These are phyloP conservation scores for Diaphora mendica DNA, from an alignment of 2,888 invertebrate species.

Conservation along the genomic window DNA sequence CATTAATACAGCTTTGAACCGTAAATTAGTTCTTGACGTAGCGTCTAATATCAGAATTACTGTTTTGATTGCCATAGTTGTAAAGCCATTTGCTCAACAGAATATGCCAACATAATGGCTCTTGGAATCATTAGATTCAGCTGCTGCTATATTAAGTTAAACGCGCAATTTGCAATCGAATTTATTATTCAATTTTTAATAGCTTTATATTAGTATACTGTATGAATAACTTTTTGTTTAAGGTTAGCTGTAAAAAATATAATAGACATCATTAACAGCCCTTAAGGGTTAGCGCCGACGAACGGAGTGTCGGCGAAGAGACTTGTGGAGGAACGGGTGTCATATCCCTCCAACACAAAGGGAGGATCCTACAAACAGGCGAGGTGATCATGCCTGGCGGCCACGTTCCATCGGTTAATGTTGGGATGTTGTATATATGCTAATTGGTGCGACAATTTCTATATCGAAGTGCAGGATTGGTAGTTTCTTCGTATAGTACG, in stretches of 20 bases:
- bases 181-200: not conserved
- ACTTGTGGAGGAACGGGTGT: too few species aligned
- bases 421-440: too few species aligned
- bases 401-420: too few species aligned
- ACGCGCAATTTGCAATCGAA: not conserved
- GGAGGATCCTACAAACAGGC: too few species aligned
- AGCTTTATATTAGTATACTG: not conserved
- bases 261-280: too few species aligned
- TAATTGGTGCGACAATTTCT: too few species aligned
- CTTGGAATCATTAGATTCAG: slow-evolving; percentile 7
- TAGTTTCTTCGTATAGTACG: too few species aligned
- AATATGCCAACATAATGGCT: not conserved
- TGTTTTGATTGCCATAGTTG: slow-evolving; percentile 22
- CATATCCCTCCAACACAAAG: too few species aligned
- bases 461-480: too few species aligned
- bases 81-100: slow-evolving; percentile 9
- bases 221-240: not conserved
- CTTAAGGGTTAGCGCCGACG: too few species aligned
- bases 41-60: slow-evolving; percentile 14
- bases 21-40: slow-evolving; percentile 15
- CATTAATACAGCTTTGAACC: slow-evolving; percentile 16
- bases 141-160: slow-evolving; percentile 3
- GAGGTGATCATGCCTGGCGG: too few species aligned
- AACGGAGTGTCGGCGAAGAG: too few species aligned
- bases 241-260: not conserved